Conservation (phyloP, 2,888 invertebrate species). For the Agrochola circellaris region DNA sequence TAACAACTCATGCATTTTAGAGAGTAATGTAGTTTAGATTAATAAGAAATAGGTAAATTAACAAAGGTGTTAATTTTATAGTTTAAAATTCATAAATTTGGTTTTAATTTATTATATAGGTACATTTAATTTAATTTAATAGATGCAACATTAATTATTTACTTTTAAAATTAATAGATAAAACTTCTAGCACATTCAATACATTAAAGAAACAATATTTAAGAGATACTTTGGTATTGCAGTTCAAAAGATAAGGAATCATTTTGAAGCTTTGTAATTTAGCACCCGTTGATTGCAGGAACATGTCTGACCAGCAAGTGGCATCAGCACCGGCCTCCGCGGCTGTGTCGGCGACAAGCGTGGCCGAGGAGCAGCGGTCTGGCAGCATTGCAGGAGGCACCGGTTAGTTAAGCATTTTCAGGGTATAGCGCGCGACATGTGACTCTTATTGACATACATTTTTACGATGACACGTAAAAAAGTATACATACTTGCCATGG, state of each 20-base stretch:
- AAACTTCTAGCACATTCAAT: neutral
- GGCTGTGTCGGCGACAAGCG: slow-evolving; percentile 76
- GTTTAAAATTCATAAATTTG: neutral
- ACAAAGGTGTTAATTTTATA: neutral
- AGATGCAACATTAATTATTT: too few species aligned
- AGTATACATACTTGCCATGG: neutral
- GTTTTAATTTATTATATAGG: neutral
- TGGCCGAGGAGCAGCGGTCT: slow-evolving; percentile 80
- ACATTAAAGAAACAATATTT: neutral
- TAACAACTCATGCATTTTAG: neutral
- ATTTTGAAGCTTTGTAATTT: neutral
- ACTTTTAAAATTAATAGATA: neutral
- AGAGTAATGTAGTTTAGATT: neutral
- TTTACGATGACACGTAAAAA: neutral
- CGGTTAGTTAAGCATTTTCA: neutral
- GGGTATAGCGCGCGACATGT: neutral
- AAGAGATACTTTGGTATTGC: neutral
- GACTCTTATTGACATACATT: neutral
- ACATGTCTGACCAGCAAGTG: slow-evolving; percentile 82
- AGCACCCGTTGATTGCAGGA: slow-evolving; percentile 45
- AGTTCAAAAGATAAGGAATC: neutral
- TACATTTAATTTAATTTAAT: neutral
- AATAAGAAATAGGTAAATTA: neutral
- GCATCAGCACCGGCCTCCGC: slow-evolving; percentile 75
- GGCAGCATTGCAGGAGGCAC: slow-evolving; percentile 65